phyloP scores from a whole-genome alignment of 2,888 invertebrate species.

The Thumatha senex region DNA sequence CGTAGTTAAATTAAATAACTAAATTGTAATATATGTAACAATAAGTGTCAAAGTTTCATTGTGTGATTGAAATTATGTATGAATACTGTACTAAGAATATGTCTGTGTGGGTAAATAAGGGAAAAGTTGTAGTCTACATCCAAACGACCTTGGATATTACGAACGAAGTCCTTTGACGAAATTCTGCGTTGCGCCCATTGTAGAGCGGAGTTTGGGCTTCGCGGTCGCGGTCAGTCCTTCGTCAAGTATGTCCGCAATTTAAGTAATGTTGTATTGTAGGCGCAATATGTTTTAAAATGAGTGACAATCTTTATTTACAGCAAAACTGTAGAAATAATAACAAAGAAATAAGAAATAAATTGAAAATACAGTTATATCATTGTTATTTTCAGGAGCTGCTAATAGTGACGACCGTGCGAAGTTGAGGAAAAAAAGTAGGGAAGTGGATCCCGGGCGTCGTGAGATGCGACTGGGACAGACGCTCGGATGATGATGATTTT shows the following conservation, averaged over 20 bases:
- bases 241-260: slow-evolving; percentile 2
- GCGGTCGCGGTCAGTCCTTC: slow-evolving; percentile 5
- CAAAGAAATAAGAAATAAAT: too few relatives aligned
- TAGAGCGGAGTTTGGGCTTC: slow-evolving; percentile 4
- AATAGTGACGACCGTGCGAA: too few relatives aligned
- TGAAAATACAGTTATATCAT: too few relatives aligned
- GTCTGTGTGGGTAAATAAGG: too few relatives aligned
- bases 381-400: too few relatives aligned
- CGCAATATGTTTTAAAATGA: background rate
- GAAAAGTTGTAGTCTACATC: background rate
- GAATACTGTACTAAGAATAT: background rate
- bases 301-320: background rate
- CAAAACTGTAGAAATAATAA: too few relatives aligned
- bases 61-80: too few relatives aligned
- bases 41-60: too few relatives aligned
- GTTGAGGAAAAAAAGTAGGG: too few relatives aligned
- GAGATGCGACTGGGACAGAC: too few relatives aligned
- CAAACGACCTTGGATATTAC: background rate
- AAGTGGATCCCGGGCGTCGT: too few relatives aligned
- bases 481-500: too few relatives aligned
- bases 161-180: slow-evolving; percentile 2
- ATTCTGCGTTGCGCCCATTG: slow-evolving; percentile 6
- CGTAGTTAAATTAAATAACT: background rate
- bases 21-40: background rate
- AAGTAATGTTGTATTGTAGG: background rate